Evolutionary conservation across 1,140 invertebrate genomes (phyloP).

Genomic region (Cotesia chilonis): DNA sequence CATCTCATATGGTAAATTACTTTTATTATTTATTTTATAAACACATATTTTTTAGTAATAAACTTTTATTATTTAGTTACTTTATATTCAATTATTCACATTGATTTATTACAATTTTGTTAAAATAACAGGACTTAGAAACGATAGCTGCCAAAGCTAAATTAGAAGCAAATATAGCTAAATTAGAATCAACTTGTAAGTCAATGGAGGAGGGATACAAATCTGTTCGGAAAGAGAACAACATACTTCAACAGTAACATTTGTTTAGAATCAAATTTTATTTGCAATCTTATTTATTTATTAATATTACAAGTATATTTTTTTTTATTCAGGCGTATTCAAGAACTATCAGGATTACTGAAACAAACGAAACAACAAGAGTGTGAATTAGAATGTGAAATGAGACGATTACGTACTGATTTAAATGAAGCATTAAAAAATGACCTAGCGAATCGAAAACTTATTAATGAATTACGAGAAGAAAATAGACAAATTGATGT

Average conservation of each 20-base stretch:
- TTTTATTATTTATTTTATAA: not conserved
- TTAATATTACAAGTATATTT: constrained; percentile 10
- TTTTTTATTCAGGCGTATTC: constrained; percentile 41
- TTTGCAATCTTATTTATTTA: constrained; percentile 6
- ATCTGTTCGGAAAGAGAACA: constrained; percentile 35
- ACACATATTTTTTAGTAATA: too few species aligned
- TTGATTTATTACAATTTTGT: not conserved
- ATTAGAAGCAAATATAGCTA: constrained; percentile 37
- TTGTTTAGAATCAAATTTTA: not conserved
- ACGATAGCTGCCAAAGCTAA: constrained; percentile 33
- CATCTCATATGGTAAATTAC: constrained; percentile 33
- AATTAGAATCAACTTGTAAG: constrained; percentile 41
- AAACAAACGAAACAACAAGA: constrained; percentile 36
- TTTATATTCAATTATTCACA: not conserved
- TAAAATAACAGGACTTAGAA: constrained; percentile 42
- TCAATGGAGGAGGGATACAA: constrained; percentile 39
- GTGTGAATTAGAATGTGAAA: constrained; percentile 28
- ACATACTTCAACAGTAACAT: constrained; percentile 45
- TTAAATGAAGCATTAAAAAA: constrained; percentile 37
- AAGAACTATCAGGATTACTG: constrained; percentile 34
- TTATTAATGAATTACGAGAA: constrained; percentile 37
- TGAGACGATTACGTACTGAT: constrained; percentile 37
- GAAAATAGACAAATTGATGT: constrained; percentile 39
- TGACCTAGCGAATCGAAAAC: constrained; percentile 31
- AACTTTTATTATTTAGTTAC: not conserved